Conservation (phyloP, 1,140 invertebrate species). For the Lanistes nyassanus region DNA sequence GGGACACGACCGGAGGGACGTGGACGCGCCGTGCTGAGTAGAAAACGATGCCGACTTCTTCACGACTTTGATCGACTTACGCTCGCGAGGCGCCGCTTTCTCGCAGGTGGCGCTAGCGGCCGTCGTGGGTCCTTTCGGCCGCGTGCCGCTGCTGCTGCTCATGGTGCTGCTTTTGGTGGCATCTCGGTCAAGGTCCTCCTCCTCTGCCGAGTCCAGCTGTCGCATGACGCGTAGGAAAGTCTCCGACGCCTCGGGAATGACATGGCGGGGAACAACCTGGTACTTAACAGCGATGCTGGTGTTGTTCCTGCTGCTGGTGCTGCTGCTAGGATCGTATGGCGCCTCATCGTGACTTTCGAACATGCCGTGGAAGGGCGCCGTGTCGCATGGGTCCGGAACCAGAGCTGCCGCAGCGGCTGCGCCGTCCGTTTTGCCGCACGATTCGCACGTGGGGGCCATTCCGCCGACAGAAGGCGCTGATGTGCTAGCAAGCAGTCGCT, state of each 20-base stretch:
- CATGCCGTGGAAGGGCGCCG: constrained; percentile 13
- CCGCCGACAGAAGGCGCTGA: neutral
- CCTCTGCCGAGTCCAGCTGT: constrained; percentile 11
- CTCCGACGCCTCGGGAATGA: constrained; percentile 22
- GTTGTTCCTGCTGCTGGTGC: neutral
- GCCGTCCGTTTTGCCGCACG: too few species aligned
- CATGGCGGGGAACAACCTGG: neutral
- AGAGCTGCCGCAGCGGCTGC: neutral
- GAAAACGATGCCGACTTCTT: constrained; percentile 23
- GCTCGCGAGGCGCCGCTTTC: neutral
- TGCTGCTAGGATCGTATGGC: neutral
- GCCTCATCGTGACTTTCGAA: neutral
- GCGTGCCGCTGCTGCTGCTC: too few species aligned
- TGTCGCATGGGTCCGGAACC: neutral
- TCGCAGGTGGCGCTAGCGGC: too few species aligned
- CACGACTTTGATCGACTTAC: constrained; percentile 11
- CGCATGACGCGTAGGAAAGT: constrained; percentile 12
- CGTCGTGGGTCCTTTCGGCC: neutral
- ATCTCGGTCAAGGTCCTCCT: neutral
- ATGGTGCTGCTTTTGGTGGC: neutral
- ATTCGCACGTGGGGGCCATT: neutral
- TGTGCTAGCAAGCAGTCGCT: neutral
- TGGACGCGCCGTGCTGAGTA: neutral
- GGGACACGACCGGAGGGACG: neutral
- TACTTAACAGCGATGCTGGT: neutral